Evolutionary conservation across 2,797 vertebrate genomes (phyloP).

Genomic region (Lacerta bilineata): DNA sequence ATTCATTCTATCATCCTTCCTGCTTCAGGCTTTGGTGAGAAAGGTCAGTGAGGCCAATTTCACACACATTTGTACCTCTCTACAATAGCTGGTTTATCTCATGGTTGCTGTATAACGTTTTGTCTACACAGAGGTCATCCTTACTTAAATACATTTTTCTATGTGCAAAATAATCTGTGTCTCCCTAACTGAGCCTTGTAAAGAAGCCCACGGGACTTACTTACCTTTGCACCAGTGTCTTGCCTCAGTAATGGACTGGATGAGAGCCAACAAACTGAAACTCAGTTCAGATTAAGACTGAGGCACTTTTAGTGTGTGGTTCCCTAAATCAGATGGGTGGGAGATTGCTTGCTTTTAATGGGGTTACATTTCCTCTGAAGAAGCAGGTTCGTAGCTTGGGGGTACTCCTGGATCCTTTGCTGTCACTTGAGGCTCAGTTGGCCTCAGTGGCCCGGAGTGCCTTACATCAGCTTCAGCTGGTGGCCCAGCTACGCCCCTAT

Average conservation of each 20-base stretch:
- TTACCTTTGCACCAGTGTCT: background rate
- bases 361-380: too few species aligned
- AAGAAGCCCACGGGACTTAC: background rate
- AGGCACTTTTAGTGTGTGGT: too few species aligned
- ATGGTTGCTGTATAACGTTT: background rate
- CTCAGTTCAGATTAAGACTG: too few species aligned
- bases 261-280: too few species aligned
- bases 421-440: too few species aligned
- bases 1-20: background rate
- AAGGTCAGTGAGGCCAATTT: background rate
- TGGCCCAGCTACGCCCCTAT: too few species aligned
- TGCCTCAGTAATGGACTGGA: background rate
- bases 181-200: background rate
- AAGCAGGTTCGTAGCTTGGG: rapidly evolving
- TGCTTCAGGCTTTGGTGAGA: background rate
- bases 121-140: background rate
- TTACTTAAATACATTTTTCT: background rate
- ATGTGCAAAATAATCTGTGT: background rate
- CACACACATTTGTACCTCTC: background rate
- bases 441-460: too few species aligned
- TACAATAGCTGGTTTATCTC: background rate
- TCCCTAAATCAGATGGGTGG: too few species aligned
- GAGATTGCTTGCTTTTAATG: too few species aligned
- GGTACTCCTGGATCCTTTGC: too few species aligned
- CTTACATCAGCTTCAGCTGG: too few species aligned